Base-by-base conservation (phyloP, 2,888 invertebrate genomes). In the Sycophila texana region DNA sequence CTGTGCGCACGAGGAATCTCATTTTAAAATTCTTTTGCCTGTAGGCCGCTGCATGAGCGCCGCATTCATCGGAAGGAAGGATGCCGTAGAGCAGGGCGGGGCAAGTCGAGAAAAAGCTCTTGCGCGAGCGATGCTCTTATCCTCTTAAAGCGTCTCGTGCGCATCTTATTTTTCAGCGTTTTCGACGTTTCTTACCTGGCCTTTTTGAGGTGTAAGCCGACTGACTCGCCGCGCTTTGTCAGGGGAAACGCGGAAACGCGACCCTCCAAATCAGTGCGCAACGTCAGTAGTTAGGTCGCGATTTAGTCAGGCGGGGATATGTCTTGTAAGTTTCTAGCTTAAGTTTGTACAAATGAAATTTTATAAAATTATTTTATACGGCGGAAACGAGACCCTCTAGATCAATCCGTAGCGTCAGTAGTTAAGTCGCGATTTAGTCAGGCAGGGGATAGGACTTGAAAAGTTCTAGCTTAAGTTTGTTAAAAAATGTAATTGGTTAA, bases 1-100 rank as follows among this genome's bases (percentile, higher is more conserved):
- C 63, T 20, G 18, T n/a, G 14, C 4, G 47, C 63, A 18, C 72
- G 39, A 71, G 73, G 72, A 83, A 83, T 83, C 83, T 80, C 83
- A 77, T 82, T 83, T 83, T 67, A 70, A 80, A 82, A 81, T 83
- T 82, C 81, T 80, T 83, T 77, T 74, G 76, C 78, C 18, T 66
- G 61, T 67, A 39, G 39, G 12, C 65, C 1, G 18, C 39, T 39
- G 5, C 55, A 51, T 60, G 49, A 47, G 61, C 53, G n/a, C 7
- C 49, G 30, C 30, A 77, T 63, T 77, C 80, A 68, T 73, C 74
- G 58, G 60, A 60, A 16, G 4, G 60, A 51, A 26, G 49, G 60
- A 66, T 57, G 72, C 57, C 68, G 68, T 60, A 16, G n/a, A 18
- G 12, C 30, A 7, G 13, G 26, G 10, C 30, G 16, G 13, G 51